These are phyloP conservation scores for Dendrocincla fuliginosa DNA, from an alignment of 2,797 vertebrate genomes.

Conservation along the genomic window DNA sequence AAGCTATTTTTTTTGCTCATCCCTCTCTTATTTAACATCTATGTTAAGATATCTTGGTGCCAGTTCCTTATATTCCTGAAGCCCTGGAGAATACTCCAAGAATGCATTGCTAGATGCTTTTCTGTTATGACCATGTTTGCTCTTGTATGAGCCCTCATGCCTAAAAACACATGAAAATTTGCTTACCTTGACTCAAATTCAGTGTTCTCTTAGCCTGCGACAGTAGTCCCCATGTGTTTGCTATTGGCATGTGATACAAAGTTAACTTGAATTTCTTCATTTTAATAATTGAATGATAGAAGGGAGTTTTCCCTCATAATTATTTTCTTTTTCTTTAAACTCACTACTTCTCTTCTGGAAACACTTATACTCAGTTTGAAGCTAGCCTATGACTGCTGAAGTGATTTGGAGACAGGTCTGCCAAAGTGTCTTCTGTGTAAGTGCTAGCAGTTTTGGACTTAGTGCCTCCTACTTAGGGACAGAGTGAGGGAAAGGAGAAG, in stretches of 20 bases:
- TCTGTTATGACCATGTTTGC: neutral
- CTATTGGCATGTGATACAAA: neutral
- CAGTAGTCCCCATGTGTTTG: rapidly evolving
- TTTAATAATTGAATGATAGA: neutral
- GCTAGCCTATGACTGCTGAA: neutral
- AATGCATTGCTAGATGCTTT: neutral
- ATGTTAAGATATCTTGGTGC: neutral
- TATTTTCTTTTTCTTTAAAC: neutral
- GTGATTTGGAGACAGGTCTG: neutral
- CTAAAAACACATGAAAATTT: neutral
- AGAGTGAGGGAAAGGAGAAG: neutral
- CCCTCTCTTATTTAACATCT: neutral
- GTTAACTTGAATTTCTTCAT: neutral
- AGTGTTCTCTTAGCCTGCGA: neutral
- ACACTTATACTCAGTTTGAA: neutral
- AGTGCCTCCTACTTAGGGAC: neutral
- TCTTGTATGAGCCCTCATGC: neutral
- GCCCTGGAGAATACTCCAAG: neutral
- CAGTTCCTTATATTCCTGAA: neutral
- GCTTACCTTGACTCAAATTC: neutral
- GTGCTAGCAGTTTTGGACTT: neutral
- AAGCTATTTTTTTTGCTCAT: neutral
- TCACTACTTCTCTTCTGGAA: neutral
- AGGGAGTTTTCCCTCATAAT: neutral
- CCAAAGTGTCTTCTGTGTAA: neutral